Percentiles rank a stretch among this genome's conserved stretches.
These are phyloP conservation scores for Taxidea taxus DNA, from an alignment of 2,113 vertebrate genomes.

Conservation along the genomic window DNA sequence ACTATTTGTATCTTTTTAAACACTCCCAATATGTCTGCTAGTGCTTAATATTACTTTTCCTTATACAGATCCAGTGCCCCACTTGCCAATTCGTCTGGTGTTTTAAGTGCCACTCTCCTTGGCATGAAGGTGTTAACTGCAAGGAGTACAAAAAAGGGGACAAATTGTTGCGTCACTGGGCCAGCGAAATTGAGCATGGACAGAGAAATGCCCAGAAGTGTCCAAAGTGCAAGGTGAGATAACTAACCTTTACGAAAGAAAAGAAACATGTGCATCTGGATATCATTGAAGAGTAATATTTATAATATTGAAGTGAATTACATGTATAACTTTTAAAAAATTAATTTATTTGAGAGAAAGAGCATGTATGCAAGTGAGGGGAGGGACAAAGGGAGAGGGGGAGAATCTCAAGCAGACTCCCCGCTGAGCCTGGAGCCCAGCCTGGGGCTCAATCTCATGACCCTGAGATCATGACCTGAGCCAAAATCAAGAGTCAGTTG, in stretches of 20 bases:
- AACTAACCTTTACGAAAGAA: not conserved
- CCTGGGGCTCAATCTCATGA: not conserved
- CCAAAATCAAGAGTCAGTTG: not conserved
- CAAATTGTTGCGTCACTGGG: constrained; percentile 96
- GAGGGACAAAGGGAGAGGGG: not conserved
- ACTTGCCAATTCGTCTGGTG: constrained; percentile 98
- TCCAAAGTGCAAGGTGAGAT: constrained; percentile 95
- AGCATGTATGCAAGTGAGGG: not conserved
- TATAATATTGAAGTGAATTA: not conserved
- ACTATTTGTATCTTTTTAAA: not conserved
- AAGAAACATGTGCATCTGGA: not conserved
- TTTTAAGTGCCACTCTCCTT: constrained; percentile 99
- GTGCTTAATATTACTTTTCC: constrained; percentile 54
- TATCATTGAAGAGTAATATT: not conserved
- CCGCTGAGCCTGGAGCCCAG: not conserved
- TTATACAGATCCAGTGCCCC: constrained; percentile 92
- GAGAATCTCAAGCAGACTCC: not conserved
- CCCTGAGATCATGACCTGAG: not conserved
- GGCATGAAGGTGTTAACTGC: constrained; percentile 97
- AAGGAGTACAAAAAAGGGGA: constrained; percentile 97
- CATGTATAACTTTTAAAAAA: not conserved
- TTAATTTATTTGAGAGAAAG: not conserved
- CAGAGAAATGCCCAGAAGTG: constrained; percentile 99
- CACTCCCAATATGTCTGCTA: not conserved
- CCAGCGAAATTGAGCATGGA: constrained; percentile 95